Evolutionary conservation across 2,113 vertebrate species (phyloP).

Genomic region (Megaceryle maxima): DNA sequence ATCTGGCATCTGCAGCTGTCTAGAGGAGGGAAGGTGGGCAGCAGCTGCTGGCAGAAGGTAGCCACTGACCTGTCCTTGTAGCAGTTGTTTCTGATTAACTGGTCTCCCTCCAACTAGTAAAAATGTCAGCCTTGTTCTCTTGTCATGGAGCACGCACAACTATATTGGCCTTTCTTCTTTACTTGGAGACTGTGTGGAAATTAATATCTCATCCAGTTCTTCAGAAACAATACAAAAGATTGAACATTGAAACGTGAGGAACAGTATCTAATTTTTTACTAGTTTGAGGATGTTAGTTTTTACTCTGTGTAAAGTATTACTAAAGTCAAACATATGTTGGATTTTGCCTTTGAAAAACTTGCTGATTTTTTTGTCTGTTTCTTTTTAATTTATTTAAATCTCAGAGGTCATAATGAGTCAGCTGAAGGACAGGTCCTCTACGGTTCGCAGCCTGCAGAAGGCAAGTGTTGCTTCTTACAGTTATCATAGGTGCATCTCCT

Average conservation of each 20-base stretch:
- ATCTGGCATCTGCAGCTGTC: not conserved
- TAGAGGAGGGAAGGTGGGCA: not conserved
- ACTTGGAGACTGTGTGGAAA: not conserved
- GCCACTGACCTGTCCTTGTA: not conserved
- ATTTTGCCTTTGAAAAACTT: not conserved
- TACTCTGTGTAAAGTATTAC: not conserved
- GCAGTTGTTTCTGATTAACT: not conserved
- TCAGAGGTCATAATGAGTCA: constrained; percentile 70
- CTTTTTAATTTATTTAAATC: not conserved
- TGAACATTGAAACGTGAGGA: not conserved
- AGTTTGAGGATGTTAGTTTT: not conserved
- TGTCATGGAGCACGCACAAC: not conserved
- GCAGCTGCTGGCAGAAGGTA: not conserved
- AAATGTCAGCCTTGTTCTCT: not conserved
- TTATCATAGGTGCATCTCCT: not conserved
- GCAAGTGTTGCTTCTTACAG: constrained; percentile 63
- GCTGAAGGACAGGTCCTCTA: constrained; percentile 71
- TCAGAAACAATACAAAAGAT: not conserved
- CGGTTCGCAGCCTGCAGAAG: constrained; percentile 82
- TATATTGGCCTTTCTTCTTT: not conserved
- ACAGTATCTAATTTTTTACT: not conserved
- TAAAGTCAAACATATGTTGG: not conserved
- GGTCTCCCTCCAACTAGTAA: not conserved
- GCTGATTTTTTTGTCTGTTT: not conserved
- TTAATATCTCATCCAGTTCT: not conserved